These are phyloP conservation scores for Meiosimyza decipiens DNA, from an alignment of 2,888 invertebrate genomes.

Conservation along the genomic window DNA sequence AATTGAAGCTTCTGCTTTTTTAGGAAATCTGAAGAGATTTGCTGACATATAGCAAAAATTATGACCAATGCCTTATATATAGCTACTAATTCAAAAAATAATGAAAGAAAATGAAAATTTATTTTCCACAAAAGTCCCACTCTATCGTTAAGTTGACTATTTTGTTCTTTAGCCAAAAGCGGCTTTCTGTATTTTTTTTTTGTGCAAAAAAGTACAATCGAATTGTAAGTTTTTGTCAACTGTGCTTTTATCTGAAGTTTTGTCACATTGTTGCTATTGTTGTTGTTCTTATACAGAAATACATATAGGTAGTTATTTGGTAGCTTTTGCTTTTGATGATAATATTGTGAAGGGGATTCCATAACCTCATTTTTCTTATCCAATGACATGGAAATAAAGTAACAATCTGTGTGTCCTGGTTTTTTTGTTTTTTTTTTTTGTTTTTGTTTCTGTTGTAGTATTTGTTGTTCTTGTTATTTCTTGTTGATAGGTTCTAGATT, in stretches of 20 bases:
- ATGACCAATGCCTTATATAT: no score
- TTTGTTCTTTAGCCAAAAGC: constrained; percentile 3
- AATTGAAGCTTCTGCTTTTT: no score
- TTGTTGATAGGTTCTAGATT: constrained; percentile 3
- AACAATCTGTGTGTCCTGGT: not conserved
- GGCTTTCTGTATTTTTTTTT: not conserved
- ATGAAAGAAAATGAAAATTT: no score
- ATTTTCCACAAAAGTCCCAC: no score
- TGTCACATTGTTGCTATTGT: not conserved
- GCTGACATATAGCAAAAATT: no score
- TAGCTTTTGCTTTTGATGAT: no score
- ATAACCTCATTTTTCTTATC: no score
- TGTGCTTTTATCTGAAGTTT: not conserved
- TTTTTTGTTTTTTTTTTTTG: not conserved
- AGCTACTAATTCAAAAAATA: no score
- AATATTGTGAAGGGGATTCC: no score
- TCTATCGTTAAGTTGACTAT: no score
- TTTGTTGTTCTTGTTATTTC: not conserved
- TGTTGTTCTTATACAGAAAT: not conserved
- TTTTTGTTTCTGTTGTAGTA: not conserved
- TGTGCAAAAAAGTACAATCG: not conserved
- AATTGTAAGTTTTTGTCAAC: constrained; percentile 1
- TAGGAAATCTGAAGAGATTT: no score
- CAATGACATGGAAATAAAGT: not conserved
- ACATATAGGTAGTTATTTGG: no score